Percentiles rank a stretch among this genome's conserved stretches.
These are phyloP conservation scores for Graptemys geographica DNA, from an alignment of 2,797 vertebrate species.

Conservation along the genomic window DNA sequence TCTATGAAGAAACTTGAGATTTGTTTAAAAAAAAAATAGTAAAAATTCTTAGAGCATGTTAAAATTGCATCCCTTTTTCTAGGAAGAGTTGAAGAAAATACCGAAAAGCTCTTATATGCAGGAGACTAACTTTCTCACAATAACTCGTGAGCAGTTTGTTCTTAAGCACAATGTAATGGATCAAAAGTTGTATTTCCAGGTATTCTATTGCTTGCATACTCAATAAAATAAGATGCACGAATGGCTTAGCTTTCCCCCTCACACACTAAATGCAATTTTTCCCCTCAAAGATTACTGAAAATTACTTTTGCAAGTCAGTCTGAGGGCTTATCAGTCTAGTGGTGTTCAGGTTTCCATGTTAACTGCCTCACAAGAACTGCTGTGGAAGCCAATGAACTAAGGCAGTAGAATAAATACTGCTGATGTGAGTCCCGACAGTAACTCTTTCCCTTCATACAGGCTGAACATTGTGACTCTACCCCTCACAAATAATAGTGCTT, in stretches of 20 bases:
- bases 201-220: conserved; percentile 57
- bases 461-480: background rate
- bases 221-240: conserved; percentile 67
- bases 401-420: conserved; percentile 37
- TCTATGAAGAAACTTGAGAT: background rate
- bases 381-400: conserved; percentile 54
- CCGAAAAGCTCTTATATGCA: conserved; percentile 46
- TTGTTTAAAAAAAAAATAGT: background rate
- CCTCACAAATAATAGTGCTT: conserved; percentile 7
- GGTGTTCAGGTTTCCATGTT: conserved; percentile 73
- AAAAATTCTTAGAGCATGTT: background rate
- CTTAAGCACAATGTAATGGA: conserved; percentile 57
- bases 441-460: background rate
- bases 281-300: conserved; percentile 74
- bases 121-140: conserved; percentile 48
- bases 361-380: conserved; percentile 60
- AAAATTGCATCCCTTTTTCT: background rate
- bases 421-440: conserved; percentile 35
- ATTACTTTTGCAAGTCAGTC: conserved; percentile 75
- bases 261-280: conserved; percentile 70
- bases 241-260: conserved; percentile 44
- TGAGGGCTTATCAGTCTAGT: conserved; percentile 70
- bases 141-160: conserved; percentile 27
- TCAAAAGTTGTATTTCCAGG: conserved; percentile 67
- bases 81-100: background rate